phyloP scores from a whole-genome alignment of 2,888 invertebrate genomes.

The Melikaiella ostensackeni region DNA sequence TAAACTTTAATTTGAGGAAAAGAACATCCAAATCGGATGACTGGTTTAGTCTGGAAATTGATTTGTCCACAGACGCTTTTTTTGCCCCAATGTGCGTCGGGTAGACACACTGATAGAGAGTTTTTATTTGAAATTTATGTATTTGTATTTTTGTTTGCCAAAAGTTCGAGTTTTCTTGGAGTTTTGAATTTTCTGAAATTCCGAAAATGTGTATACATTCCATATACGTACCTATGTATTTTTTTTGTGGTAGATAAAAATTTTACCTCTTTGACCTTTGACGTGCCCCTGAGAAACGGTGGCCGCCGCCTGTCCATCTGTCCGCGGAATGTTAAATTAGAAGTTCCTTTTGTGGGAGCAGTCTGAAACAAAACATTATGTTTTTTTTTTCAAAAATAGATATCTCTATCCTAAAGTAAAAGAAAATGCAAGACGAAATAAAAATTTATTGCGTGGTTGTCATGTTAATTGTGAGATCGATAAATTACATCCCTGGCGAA shows the following conservation, averaged over 20 bases:
- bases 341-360: conserved; percentile 61
- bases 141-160: too few relatives aligned
- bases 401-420: background rate
- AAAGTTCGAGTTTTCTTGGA: too few relatives aligned
- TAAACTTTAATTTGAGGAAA: too few relatives aligned
- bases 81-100: too few relatives aligned
- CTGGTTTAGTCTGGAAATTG: too few relatives aligned
- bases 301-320: conserved; percentile 74
- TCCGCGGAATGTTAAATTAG: conserved; percentile 68
- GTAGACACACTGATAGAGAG: too few relatives aligned
- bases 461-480: background rate
- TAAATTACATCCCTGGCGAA: too few relatives aligned
- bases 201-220: background rate
- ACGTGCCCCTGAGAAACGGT: conserved; percentile 69
- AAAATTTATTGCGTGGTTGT: background rate
- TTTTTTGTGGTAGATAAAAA: background rate
- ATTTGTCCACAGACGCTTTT: too few relatives aligned
- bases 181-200: background rate
- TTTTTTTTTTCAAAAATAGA: background rate
- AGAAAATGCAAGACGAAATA: background rate
- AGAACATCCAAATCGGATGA: too few relatives aligned
- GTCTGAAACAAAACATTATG: conserved; percentile 6
- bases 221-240: background rate
- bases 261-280: conserved; percentile 70
- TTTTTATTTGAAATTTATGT: too few relatives aligned